Evolutionary conservation across 2,797 vertebrate species (phyloP).

Genomic region (Myotis daubentonii): DNA sequence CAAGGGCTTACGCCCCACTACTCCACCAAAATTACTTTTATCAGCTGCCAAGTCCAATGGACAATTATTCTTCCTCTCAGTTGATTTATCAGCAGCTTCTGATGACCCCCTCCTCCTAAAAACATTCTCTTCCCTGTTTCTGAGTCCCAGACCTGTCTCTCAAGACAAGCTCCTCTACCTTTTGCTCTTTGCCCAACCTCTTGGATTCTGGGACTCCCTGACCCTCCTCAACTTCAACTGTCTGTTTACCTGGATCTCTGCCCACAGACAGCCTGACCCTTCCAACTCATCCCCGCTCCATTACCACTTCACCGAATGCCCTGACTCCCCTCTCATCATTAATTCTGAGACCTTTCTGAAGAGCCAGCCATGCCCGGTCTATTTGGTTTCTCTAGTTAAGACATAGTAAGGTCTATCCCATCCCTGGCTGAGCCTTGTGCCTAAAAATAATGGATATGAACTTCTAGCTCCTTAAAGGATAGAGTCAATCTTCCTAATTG

Average conservation of each 20-base stretch:
- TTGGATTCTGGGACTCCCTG: neutral
- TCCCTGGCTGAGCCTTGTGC: neutral
- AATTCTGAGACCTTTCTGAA: slow-evolving; percentile 32
- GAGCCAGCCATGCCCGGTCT: neutral
- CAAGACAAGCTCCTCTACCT: neutral
- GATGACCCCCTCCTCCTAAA: neutral
- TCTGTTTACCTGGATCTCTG: neutral
- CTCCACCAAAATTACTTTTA: neutral
- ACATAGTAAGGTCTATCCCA: neutral
- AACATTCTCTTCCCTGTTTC: neutral
- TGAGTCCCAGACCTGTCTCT: neutral
- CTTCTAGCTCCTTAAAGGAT: neutral
- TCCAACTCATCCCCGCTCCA: neutral
- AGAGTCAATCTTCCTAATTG: neutral
- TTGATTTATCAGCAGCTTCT: slow-evolving; percentile 19
- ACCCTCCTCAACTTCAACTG: neutral
- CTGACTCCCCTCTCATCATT: neutral
- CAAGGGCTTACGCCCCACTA: neutral
- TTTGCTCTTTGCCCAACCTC: neutral
- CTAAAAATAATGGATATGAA: slow-evolving; percentile 24
- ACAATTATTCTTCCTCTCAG: neutral
- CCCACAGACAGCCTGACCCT: neutral
- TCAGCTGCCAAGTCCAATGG: neutral
- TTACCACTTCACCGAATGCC: neutral
- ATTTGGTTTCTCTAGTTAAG: neutral